Conservation (phyloP, 1,140 invertebrate genomes). For the Gonatopus flavifemur region DNA sequence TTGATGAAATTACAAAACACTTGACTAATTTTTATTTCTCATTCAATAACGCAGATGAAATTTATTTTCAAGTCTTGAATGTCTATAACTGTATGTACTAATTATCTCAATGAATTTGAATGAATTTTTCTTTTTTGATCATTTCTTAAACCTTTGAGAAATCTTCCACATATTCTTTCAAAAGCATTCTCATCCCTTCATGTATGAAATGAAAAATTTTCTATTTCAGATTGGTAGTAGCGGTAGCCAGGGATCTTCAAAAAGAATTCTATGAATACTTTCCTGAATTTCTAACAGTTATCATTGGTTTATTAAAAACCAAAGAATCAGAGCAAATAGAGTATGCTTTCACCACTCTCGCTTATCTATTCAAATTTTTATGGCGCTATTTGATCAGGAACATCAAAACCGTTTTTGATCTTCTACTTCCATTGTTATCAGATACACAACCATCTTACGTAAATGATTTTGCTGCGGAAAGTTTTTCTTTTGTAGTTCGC, state of each 20-base stretch:
- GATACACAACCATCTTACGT: constrained; percentile 75
- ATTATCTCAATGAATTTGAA: too few species aligned
- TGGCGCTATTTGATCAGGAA: constrained; percentile 82
- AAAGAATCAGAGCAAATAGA: constrained; percentile 83
- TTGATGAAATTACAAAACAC: too few species aligned
- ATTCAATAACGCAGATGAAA: too few species aligned
- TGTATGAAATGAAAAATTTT: constrained; percentile 15
- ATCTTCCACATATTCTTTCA: too few species aligned
- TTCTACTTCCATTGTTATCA: constrained; percentile 74
- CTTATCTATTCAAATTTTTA: constrained; percentile 87
- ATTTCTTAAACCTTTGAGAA: too few species aligned
- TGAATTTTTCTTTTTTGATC: too few species aligned
- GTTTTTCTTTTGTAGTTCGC: constrained; percentile 88
- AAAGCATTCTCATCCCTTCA: too few species aligned
- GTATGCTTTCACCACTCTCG: constrained; percentile 78
- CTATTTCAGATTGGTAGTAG: constrained; percentile 74
- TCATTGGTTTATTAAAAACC: constrained; percentile 73
- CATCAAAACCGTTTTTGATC: constrained; percentile 71
- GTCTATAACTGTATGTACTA: too few species aligned
- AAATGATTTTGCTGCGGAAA: constrained; percentile 91
- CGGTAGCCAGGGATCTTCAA: constrained; percentile 81
- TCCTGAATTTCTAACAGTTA: constrained; percentile 66
- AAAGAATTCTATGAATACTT: constrained; percentile 86
- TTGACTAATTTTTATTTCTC: too few species aligned
- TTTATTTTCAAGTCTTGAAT: too few species aligned